Evolutionary conservation across 2,797 vertebrate species (phyloP).

Genomic region (Macrochelys suwanniensis): DNA sequence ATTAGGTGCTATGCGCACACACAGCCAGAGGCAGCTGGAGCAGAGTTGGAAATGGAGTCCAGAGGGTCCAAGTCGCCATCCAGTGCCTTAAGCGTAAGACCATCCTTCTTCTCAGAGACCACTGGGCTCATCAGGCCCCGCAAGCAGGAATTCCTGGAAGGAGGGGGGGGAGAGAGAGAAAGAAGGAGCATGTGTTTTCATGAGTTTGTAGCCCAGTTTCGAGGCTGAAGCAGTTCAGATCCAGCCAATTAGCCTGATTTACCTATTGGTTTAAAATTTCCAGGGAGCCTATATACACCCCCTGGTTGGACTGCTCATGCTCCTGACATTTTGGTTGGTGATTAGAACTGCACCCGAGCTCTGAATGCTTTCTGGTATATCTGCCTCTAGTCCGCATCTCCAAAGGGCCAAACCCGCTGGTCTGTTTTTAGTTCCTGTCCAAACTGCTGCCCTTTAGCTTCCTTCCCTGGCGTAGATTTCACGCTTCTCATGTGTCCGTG

Average conservation of each 20-base stretch:
- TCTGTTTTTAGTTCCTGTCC: rapidly evolving
- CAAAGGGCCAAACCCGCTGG: background rate
- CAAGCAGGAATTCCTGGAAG: background rate
- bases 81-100: background rate
- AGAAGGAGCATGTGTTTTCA: background rate
- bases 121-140: rapidly evolving
- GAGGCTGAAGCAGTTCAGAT: background rate
- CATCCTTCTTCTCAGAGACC: background rate
- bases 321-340: background rate
- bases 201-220: background rate
- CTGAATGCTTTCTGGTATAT: rapidly evolving
- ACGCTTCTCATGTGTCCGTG: rapidly evolving
- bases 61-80: rapidly evolving
- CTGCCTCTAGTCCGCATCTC: background rate
- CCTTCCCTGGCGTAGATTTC: background rate
- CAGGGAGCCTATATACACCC: background rate
- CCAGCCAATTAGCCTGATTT: background rate
- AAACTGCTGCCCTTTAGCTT: background rate
- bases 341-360: background rate
- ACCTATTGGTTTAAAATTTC: background rate
- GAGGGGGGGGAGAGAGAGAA: background rate
- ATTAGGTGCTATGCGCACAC: rapidly evolving
- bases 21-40: background rate
- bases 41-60: background rate
- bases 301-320: background rate